phyloP scores from a whole-genome alignment of 1,140 invertebrate species.

The Sycophaga agraensis region DNA sequence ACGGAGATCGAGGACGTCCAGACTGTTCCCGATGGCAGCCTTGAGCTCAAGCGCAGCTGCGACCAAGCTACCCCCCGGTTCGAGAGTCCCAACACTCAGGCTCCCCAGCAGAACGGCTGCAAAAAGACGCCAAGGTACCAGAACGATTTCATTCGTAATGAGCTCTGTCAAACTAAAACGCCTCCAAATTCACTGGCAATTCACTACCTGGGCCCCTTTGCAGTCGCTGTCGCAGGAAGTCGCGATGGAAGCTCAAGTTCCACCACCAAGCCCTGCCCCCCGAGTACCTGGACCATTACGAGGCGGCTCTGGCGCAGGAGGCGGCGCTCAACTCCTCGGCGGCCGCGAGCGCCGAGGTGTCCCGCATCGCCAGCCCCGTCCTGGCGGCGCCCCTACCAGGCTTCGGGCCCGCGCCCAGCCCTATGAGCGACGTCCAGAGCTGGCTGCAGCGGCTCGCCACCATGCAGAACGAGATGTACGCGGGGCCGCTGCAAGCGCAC shows the following conservation, averaged over 20 bases:
- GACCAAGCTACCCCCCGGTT: neutral
- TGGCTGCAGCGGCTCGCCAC: constrained; percentile 73
- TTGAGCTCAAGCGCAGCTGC: neutral
- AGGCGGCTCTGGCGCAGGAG: constrained; percentile 66
- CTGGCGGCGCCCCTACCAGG: constrained; percentile 30
- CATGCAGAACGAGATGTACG: constrained; percentile 62
- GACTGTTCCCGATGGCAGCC: neutral
- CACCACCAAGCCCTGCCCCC: constrained; percentile 79
- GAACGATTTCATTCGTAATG: too few species aligned
- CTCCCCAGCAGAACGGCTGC: constrained; percentile 15
- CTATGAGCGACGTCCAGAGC: constrained; percentile 62
- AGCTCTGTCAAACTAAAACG: too few species aligned
- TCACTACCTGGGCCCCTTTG: too few species aligned
- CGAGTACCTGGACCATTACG: constrained; percentile 78
- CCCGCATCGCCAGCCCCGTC: constrained; percentile 21
- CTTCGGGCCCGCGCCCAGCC: constrained; percentile 39
- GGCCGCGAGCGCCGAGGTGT: constrained; percentile 31
- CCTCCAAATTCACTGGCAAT: too few species aligned
- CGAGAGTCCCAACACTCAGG: neutral
- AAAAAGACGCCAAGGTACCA: constrained; percentile 19
- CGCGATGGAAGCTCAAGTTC: constrained; percentile 76
- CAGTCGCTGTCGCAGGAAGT: constrained; percentile 64
- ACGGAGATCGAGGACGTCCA: constrained; percentile 11
- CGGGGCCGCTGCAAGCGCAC: constrained; percentile 19
- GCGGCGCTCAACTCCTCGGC: constrained; percentile 45